Percentiles rank a stretch among this genome's conserved stretches.
These are phyloP conservation scores for Heliconius himera DNA, from an alignment of 1,140 invertebrate species.

Conservation along the genomic window DNA sequence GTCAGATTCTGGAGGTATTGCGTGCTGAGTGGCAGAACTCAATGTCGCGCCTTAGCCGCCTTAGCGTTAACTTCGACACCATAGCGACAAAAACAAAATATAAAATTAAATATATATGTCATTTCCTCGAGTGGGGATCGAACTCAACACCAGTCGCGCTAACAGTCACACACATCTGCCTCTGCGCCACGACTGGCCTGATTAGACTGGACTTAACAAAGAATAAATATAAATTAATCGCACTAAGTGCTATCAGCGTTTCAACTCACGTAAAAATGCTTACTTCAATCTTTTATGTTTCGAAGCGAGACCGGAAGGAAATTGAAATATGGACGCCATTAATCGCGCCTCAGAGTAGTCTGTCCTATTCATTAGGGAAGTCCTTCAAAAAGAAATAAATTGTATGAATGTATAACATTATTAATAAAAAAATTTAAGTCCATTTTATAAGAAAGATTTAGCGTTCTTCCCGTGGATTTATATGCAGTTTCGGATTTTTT, in stretches of 20 bases:
- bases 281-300: neutral
- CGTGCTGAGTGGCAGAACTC: no score
- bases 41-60: no score
- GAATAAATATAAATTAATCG: no score
- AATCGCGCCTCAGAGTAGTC: neutral
- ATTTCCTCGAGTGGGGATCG: neutral
- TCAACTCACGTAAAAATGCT: conserved; percentile 8
- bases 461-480: neutral
- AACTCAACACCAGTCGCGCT: neutral
- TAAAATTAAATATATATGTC: neutral
- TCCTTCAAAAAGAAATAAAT: neutral
- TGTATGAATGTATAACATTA: neutral
- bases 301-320: neutral
- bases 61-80: no score
- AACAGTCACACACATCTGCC: neutral
- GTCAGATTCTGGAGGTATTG: no score
- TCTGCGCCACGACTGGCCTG: neutral
- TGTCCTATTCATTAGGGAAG: neutral
- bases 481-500: neutral
- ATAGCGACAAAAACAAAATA: no score
- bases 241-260: neutral
- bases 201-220: no score
- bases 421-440: neutral
- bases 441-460: no score
- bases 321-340: conserved; percentile 14